Evolutionary conservation across 2,888 invertebrate genomes (phyloP).

Genomic region (Eilema depressum): DNA sequence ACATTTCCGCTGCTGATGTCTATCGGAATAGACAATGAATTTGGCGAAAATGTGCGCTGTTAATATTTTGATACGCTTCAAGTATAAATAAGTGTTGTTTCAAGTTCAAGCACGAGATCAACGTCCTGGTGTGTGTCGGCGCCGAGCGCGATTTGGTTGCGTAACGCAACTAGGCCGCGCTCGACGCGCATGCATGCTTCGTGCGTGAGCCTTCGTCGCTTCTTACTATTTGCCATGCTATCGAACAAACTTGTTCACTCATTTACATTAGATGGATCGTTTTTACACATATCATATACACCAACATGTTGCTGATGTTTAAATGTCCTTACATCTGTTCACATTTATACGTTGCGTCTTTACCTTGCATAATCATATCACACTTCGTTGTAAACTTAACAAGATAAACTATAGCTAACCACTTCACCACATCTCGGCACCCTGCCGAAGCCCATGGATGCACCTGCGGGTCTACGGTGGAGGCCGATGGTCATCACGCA

Average conservation of each 20-base stretch:
- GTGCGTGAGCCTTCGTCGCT: constrained; percentile 56
- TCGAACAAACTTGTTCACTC: constrained; percentile 54
- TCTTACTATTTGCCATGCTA: constrained; percentile 50
- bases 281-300: constrained; percentile 39
- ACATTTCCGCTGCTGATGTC: background rate
- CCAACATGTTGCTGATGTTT: constrained; percentile 20
- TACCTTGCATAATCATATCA: background rate
- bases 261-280: constrained; percentile 45
- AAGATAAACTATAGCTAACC: background rate
- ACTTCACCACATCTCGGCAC: too few relatives aligned
- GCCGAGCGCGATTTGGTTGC: constrained; percentile 61
- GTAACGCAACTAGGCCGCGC: constrained; percentile 66
- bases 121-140: constrained; percentile 66
- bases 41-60: background rate
- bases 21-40: background rate
- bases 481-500: too few relatives aligned
- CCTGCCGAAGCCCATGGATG: too few relatives aligned
- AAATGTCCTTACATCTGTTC: background rate
- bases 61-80: background rate
- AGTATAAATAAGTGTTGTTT: constrained; percentile 34
- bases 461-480: too few relatives aligned
- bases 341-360: background rate
- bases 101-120: constrained; percentile 82
- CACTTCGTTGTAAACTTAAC: background rate
- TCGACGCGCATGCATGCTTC: constrained; percentile 62